Evolutionary conservation across 1,140 invertebrate species (phyloP).

Genomic region (Neomicropteryx cornuta): DNA sequence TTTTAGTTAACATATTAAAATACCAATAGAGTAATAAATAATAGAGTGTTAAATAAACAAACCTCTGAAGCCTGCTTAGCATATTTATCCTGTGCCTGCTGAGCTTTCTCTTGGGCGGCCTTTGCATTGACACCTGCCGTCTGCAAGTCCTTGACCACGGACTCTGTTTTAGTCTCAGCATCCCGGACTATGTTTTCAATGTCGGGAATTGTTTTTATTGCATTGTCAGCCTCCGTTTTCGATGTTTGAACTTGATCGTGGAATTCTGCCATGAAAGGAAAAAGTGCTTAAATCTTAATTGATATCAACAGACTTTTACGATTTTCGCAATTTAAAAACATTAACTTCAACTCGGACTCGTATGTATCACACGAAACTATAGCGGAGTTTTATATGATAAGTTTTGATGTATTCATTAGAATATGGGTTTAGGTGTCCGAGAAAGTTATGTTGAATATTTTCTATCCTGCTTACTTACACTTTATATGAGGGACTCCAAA

Average conservation of each 20-base stretch:
- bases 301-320: not conserved
- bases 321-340: too few species aligned
- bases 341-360: too few species aligned
- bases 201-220: slow-evolving; percentile 60
- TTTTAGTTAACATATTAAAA: too few species aligned
- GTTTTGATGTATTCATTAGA: too few species aligned
- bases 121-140: slow-evolving; percentile 70
- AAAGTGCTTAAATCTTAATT: slow-evolving; percentile 6
- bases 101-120: slow-evolving; percentile 61
- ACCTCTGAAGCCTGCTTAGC: slow-evolving; percentile 65
- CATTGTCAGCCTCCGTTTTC: slow-evolving; percentile 56
- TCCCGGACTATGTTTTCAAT: slow-evolving; percentile 51
- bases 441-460: too few species aligned
- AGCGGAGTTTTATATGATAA: too few species aligned
- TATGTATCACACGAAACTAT: too few species aligned
- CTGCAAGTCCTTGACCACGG: slow-evolving; percentile 52
- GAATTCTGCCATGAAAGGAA: slow-evolving; percentile 76
- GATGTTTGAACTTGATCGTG: slow-evolving; percentile 79
- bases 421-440: too few species aligned
- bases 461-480: too few species aligned
- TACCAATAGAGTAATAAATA: slow-evolving; percentile 10
- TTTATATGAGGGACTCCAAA: too few species aligned
- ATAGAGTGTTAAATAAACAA: slow-evolving; percentile 15
- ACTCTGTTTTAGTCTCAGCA: slow-evolving; percentile 43
- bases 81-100: slow-evolving; percentile 60